Evolutionary conservation across 2,888 invertebrate genomes (phyloP).

Genomic region (Scotopteryx bipunctaria): DNA sequence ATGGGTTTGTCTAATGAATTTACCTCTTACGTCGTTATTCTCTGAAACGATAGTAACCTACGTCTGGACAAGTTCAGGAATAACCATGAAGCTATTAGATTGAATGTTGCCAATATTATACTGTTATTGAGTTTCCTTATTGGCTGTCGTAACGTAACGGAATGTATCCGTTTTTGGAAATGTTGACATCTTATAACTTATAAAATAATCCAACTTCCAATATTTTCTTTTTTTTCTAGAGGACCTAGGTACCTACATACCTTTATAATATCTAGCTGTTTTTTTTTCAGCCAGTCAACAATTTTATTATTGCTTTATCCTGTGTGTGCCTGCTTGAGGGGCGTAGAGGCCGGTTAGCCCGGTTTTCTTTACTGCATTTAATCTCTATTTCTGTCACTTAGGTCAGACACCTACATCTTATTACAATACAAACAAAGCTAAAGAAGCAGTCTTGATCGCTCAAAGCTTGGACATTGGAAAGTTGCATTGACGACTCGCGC

Average conservation of each 20-base stretch:
- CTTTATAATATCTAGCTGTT: no score
- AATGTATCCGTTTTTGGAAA: not conserved
- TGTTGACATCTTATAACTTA: no score
- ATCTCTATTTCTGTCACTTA: not conserved
- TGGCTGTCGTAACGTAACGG: not conserved
- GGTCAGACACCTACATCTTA: no score
- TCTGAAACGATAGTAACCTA: no score
- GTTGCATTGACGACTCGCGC: not conserved
- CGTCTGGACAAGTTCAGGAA: not conserved
- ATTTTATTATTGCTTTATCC: no score
- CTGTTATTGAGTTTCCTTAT: conserved; percentile 3
- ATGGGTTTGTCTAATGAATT: no score
- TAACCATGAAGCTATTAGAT: not conserved
- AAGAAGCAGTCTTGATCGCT: not conserved
- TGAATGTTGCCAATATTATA: not conserved
- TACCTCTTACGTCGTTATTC: not conserved
- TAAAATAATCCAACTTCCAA: no score
- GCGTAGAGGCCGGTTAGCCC: not conserved
- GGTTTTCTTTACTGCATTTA: not conserved
- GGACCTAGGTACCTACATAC: no score
- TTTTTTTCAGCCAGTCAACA: no score
- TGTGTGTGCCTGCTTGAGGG: no score
- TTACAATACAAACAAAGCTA: no score
- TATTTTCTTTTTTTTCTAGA: no score
- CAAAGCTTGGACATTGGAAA: not conserved